phyloP scores from a whole-genome alignment of 2,888 invertebrate species.

The Idaea straminata region DNA sequence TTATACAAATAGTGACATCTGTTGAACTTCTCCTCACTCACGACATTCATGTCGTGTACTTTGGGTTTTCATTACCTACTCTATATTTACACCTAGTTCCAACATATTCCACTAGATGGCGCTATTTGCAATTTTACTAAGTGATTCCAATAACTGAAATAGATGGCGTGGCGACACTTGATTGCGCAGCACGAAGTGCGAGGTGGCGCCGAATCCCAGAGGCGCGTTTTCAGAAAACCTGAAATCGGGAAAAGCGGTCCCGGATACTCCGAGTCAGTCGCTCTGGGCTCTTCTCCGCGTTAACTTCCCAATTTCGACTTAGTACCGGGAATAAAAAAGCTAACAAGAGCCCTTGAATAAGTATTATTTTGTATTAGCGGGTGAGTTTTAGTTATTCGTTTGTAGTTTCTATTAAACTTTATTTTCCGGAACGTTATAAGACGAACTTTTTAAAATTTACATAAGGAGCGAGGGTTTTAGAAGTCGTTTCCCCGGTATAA shows the following conservation, averaged over 20 bases:
- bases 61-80: not conserved
- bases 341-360: slow-evolving; percentile 10
- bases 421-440: slow-evolving; percentile 13
- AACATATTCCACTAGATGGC: slow-evolving; percentile 10
- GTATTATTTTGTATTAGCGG: slow-evolving; percentile 20
- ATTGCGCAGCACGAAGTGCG: slow-evolving; percentile 19
- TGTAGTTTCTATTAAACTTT: slow-evolving; percentile 18
- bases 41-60: not conserved
- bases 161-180: slow-evolving; percentile 31
- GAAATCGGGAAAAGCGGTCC: slow-evolving; percentile 65
- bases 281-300: slow-evolving; percentile 60
- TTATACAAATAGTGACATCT: not conserved
- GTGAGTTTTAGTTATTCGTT: slow-evolving; percentile 29
- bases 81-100: slow-evolving; percentile 5
- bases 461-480: slow-evolving; percentile 52
- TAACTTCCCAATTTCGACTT: slow-evolving; percentile 42
- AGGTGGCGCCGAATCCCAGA: slow-evolving; percentile 26
- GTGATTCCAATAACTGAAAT: slow-evolving; percentile 11
- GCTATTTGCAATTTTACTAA: not conserved
- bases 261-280: slow-evolving; percentile 65
- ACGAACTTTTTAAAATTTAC: slow-evolving; percentile 65
- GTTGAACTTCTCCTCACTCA: not conserved
- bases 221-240: slow-evolving; percentile 47
- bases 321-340: slow-evolving; percentile 6
- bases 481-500: slow-evolving; percentile 59